Evolutionary conservation across 2,113 vertebrate species (phyloP), one percentile per base, ranked within the genome.

Genomic region (Neomonachus schauinslandi): DNA sequence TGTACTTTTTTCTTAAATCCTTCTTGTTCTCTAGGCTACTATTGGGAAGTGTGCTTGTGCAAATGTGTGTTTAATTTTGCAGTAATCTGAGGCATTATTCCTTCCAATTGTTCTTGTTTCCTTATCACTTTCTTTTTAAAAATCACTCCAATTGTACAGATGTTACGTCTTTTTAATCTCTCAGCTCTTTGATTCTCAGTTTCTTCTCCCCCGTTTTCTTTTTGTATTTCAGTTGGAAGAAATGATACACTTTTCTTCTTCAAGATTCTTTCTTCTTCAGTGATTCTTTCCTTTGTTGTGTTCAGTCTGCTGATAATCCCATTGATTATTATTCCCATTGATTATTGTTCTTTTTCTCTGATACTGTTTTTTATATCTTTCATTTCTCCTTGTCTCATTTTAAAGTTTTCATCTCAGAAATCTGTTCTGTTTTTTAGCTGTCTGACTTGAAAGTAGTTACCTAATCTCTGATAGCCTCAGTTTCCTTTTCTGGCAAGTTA

Each of bases 401-500:
- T 91, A 71, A 69, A 51, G 39, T 42, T 85, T 53, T 33, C 7
- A 19, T 61, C 21, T 96, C 59, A 15, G 31, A 65, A 33, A 65
- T 65, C 63, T 65, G 63, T 65, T 65, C 13, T 65, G 63, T 65
- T 33, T 67, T 63, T 92, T 46, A 65, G 10, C 59, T 93, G 2
- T 84, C 10, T 51, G 19, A 39, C 49, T 84, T 96, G 33, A 96
- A 71, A 33, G 33, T 84, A 76, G 33, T 49, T 31, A 18, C 39
- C 84, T 83, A 84, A 57, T 84, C 63, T 71, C 42, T 90, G 9
- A 22, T 71, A 46, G 28, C 42, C n/a, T 90, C 31, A 46, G 42
- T 96, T 86, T 94, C 28, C 22, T 80, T 94, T 96, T 90, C 42
- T 72, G 61, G n/a, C 10, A 65, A 77, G 15, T 84, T 85, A 49